Evolutionary conservation across 2,113 vertebrate species (phyloP), one percentile per base, ranked within the genome.

Genomic region (Xyliphius kryptos): DNA sequence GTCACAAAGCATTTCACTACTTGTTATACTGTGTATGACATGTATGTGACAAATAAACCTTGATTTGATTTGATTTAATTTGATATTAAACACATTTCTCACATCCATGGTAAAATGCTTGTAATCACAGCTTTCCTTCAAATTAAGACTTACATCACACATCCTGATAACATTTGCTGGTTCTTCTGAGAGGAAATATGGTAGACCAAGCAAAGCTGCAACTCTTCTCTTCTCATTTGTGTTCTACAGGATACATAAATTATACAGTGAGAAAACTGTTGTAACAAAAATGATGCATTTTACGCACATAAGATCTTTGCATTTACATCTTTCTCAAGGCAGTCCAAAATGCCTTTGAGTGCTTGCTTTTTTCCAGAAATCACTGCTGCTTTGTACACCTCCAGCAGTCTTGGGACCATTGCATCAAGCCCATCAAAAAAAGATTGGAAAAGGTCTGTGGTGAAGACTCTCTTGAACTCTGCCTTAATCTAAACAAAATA

Each of bases 151-250:
- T 26, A 26, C 3, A 26, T 26, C 6, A 26, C 22, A 26, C 22
- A 26, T 26, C 22, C 22, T 26, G 22, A 26, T 6, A 6, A 51
- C 19, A 51, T 51, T 51, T 51, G 22, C 22, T 26, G 22, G 22
- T 3, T 26, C 22, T 26, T 26, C 22, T 26, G 22, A 26, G 6
- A 3, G 49, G 49, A 22, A 51, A 19, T 20, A 12, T 6, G 49
- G 49, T 20, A 51, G 49, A 51, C 49, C 49, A 51, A 22, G 49
- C 20, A 51, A 22, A 51, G 49, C 49, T n/a, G n/a, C n/a, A n/a
- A n/a, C n/a, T n/a, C n/a, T n/a, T n/a, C n/a, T n/a, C n/a, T n/a
- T n/a, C n/a, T n/a, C n/a, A n/a, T n/a, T n/a, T n/a, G n/a, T n/a
- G n/a, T n/a, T n/a, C n/a, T n/a, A n/a, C n/a, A n/a, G n/a, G n/a